Evolutionary conservation across 2,113 vertebrate species (phyloP).

Genomic region (Takifugu bimaculatus): DNA sequence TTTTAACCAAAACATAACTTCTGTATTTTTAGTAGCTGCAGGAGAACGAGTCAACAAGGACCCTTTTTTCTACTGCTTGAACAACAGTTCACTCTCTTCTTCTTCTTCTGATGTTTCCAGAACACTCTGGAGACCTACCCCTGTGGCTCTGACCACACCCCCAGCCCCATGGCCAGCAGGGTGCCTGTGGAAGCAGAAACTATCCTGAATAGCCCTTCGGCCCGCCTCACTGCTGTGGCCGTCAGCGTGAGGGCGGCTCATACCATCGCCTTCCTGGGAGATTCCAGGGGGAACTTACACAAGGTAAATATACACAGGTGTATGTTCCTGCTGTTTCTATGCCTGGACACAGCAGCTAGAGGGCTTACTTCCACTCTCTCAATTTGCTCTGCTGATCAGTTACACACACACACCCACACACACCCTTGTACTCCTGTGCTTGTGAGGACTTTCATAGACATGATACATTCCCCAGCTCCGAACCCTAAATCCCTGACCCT

Average conservation of each 20-base stretch:
- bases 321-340: no score
- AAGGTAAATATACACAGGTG: conserved; percentile 75
- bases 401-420: no score
- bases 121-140: conserved; percentile 93
- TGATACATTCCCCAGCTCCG: no score
- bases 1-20: conserved; percentile 4
- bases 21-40: conserved; percentile 19
- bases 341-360: no score
- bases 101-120: conserved; percentile 51
- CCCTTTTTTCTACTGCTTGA: neutral
- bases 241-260: conserved; percentile 83
- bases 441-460: no score
- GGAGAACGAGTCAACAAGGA: neutral
- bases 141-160: conserved; percentile 96
- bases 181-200: conserved; percentile 80
- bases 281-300: conserved; percentile 87
- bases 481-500: no score
- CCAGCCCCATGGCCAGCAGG: conserved; percentile 93
- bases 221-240: conserved; percentile 88
- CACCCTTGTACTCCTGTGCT: no score
- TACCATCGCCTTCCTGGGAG: conserved; percentile 91
- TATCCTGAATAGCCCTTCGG: conserved; percentile 81
- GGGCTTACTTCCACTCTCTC: no score
- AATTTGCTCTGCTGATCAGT: no score
- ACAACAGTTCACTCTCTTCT: no score